Evolutionary conservation across 2,113 vertebrate genomes (phyloP).

Genomic region (Phrynosoma blainvillii): DNA sequence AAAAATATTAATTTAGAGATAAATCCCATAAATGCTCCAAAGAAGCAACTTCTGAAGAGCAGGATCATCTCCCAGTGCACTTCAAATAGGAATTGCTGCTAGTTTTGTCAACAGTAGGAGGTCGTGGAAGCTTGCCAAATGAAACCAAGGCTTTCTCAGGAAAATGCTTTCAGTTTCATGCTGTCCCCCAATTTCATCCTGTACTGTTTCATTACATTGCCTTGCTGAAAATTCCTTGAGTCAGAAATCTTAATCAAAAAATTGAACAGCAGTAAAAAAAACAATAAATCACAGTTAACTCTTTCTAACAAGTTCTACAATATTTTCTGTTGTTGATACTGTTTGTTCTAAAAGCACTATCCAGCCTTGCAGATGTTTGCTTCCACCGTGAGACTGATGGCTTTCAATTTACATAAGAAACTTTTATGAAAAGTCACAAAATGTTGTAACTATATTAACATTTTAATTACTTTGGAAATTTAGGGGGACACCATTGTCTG

Average conservation of each 20-base stretch:
- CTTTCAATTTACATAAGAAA: conserved; percentile 53
- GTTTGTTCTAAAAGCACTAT: conserved; percentile 65
- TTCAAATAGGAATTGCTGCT: conserved; percentile 76
- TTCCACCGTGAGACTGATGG: conserved; percentile 58
- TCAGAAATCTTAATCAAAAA: conserved; percentile 69
- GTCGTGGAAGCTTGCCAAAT: conserved; percentile 76
- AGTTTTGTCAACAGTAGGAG: conserved; percentile 80
- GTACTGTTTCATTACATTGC: conserved; percentile 66
- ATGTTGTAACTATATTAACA: conserved; percentile 38
- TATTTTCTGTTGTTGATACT: conserved; percentile 40
- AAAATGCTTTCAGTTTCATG: conserved; percentile 70
- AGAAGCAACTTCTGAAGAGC: conserved; percentile 63
- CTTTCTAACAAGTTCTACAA: conserved; percentile 52
- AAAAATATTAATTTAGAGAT: conserved; percentile 84
- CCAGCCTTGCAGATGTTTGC: conserved; percentile 54
- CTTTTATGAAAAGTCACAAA: conserved; percentile 54
- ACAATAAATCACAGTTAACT: conserved; percentile 67
- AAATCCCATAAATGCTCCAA: conserved; percentile 74
- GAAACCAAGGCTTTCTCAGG: conserved; percentile 74
- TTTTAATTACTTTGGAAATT: conserved; percentile 58
- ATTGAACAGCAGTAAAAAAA: conserved; percentile 56
- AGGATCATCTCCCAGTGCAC: conserved; percentile 70
- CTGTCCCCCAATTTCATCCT: conserved; percentile 62
- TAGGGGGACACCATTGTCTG: conserved; percentile 33
- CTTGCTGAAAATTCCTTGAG: conserved; percentile 61